These are phyloP conservation scores for Apodemia mormo DNA, from an alignment of 2,888 invertebrate genomes.

Conservation along the genomic window DNA sequence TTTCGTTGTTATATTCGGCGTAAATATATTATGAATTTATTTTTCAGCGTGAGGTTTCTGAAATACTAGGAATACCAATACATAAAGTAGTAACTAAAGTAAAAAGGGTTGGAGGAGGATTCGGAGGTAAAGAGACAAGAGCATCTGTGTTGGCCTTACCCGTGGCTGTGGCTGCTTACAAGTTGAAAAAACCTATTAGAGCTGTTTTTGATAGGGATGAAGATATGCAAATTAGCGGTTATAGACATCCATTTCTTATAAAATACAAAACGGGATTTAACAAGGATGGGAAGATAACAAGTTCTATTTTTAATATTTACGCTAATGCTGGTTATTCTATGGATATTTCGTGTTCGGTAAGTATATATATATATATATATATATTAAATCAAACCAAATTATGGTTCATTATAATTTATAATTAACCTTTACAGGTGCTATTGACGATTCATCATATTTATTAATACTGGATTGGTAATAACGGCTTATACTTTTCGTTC, in stretches of 20 bases:
- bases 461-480: neutral
- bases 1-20: no score
- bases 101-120: conserved; percentile 92
- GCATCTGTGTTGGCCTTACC: conserved; percentile 82
- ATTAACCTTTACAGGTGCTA: no score
- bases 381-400: neutral
- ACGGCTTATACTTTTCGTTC: conserved; percentile 37
- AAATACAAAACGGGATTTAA: conserved; percentile 89
- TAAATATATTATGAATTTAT: neutral
- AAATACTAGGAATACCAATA: conserved; percentile 83
- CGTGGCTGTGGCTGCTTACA: conserved; percentile 88
- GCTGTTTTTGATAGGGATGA: conserved; percentile 92
- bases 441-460: neutral
- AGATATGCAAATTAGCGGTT: conserved; percentile 91
- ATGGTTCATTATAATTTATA: neutral
- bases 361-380: conserved; percentile 23
- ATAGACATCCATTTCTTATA: conserved; percentile 89
- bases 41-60: conserved; percentile 82
- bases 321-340: conserved; percentile 87
- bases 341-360: conserved; percentile 87
- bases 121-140: conserved; percentile 93
- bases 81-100: conserved; percentile 86
- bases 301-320: conserved; percentile 84
- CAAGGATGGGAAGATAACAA: conserved; percentile 85
- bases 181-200: conserved; percentile 86